Conservation (phyloP, 2,797 vertebrate species). For the Amblyraja radiata region DNA sequence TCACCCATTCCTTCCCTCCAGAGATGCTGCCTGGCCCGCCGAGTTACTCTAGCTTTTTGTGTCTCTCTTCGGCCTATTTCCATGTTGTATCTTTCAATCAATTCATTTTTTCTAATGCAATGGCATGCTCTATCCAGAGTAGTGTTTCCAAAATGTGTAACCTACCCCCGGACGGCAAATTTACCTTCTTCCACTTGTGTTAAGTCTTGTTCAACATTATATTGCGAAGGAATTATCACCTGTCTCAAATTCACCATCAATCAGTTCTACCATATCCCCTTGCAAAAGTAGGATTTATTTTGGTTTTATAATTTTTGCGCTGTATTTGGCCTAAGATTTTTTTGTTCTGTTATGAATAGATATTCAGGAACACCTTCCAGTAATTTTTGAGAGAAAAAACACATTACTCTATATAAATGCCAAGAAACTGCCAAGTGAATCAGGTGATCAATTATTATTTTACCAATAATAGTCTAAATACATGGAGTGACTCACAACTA, state of each 20-base stretch:
- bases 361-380: neutral
- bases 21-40: no score
- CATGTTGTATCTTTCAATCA: no score
- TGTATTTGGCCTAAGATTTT: neutral
- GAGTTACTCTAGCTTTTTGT: no score
- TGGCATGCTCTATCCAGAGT: neutral
- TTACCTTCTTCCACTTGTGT: neutral
- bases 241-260: neutral
- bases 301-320: neutral
- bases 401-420: no score
- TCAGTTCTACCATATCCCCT: neutral
- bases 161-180: neutral
- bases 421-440: no score
- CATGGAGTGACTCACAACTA: neutral
- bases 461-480: neutral
- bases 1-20: no score
- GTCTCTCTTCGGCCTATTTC: no score
- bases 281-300: neutral
- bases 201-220: neutral
- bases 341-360: neutral
- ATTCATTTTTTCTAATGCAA: neutral
- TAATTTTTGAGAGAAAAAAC: neutral
- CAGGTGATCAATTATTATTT: neutral
- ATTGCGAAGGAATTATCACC: neutral
- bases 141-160: neutral